A percentile compares a stretch with the other conserved stretches of the same genome.
Conservation (phyloP, 30 jellyfish, hydroid and myxozoan genomes). For the Hydra vulgaris region DNA sequence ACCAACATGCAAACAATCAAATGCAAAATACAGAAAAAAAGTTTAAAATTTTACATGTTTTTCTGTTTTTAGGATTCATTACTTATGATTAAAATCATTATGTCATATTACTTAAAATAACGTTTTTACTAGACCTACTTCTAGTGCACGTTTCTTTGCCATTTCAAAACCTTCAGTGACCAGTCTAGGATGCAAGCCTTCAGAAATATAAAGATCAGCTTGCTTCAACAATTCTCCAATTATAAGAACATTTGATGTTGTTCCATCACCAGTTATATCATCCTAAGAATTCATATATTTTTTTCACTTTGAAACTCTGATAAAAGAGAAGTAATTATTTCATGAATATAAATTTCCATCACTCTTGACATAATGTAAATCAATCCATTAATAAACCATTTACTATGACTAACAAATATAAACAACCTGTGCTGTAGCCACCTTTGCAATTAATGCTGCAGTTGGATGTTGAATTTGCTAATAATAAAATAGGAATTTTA, state of each 20-base stretch:
- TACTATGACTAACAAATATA: not conserved
- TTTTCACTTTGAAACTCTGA: too few relatives aligned
- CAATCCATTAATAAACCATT: too few relatives aligned
- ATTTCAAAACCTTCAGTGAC: conserved; percentile 92
- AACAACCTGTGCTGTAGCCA: conserved; percentile 97
- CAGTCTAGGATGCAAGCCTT: conserved; percentile 98
- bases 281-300: conserved; percentile 67
- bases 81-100: too few relatives aligned
- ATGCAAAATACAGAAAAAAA: too few relatives aligned
- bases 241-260: conserved; percentile 88
- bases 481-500: conserved; percentile 1
- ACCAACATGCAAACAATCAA: too few relatives aligned
- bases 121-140: too few relatives aligned
- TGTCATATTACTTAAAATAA: too few relatives aligned
- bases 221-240: conserved; percentile 98
- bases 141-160: conserved; percentile 76
- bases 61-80: too few relatives aligned
- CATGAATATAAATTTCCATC: too few relatives aligned
- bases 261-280: conserved; percentile 99
- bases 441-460: conserved; percentile 96
- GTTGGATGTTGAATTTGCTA: conserved; percentile 99
- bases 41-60: too few relatives aligned
- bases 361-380: not conserved
- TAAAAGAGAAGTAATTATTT: too few relatives aligned
- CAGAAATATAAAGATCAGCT: conserved; percentile 37